Percentiles rank a stretch among this genome's conserved stretches.
These are phyloP conservation scores for Poecilia velifera DNA, from an alignment of 2,797 vertebrate species.

Conservation along the genomic window DNA sequence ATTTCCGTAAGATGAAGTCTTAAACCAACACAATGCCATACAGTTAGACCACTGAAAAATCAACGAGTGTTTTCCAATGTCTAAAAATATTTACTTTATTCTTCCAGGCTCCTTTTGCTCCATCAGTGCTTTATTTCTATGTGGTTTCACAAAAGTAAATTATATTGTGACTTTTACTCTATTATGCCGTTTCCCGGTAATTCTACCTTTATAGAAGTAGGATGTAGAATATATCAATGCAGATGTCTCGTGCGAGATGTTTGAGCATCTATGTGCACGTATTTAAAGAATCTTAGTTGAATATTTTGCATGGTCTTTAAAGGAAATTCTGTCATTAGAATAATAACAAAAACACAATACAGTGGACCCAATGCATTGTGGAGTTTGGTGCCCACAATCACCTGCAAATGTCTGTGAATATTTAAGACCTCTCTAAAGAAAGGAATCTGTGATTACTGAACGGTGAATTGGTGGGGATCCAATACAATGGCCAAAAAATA, in stretches of 20 bases:
- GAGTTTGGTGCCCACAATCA: background rate
- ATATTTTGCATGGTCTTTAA: background rate
- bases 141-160: background rate
- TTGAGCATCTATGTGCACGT: background rate
- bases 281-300: background rate
- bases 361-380: background rate
- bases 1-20: background rate
- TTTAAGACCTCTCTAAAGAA: background rate
- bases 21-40: conserved; percentile 46
- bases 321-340: background rate
- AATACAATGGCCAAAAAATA: background rate
- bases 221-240: background rate
- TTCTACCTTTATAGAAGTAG: background rate
- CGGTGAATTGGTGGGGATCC: background rate
- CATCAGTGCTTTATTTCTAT: background rate
- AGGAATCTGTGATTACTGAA: background rate
- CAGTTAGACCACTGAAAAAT: conserved; percentile 43
- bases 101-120: background rate
- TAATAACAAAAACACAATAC: background rate
- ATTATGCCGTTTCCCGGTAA: background rate
- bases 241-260: background rate
- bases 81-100: background rate
- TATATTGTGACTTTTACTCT: background rate
- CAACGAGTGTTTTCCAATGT: background rate
- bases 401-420: too few species aligned